Percentiles rank a stretch among this genome's conserved stretches.
Evolutionary conservation across 1,140 invertebrate species (phyloP).

Genomic region (Adoxophyes honmai): DNA sequence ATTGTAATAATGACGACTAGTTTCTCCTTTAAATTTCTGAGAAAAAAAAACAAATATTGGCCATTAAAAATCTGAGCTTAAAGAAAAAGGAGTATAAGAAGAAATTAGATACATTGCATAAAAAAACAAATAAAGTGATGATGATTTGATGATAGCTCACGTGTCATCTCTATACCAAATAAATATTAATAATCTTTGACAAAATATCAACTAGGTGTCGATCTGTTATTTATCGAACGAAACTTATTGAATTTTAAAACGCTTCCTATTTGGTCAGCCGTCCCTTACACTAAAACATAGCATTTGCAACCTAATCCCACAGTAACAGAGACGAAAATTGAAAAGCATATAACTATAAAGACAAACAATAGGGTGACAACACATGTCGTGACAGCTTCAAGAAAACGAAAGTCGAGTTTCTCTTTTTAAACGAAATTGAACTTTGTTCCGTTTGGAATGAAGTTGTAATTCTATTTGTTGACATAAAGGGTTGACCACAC

Average conservation of each 20-base stretch:
- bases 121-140: no score
- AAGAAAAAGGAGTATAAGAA: no score
- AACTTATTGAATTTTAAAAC: constrained; percentile 55
- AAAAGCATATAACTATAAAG: neutral
- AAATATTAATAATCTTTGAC: constrained; percentile 36
- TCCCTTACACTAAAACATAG: constrained; percentile 1
- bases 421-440: neutral
- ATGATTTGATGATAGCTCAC: no score
- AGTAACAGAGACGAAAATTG: constrained; percentile 18
- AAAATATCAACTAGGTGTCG: constrained; percentile 44
- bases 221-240: constrained; percentile 48
- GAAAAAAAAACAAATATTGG: no score
- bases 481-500: neutral
- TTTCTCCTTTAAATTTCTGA: no score
- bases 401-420: constrained; percentile 28
- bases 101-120: no score
- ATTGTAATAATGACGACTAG: no score
- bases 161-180: constrained; percentile 4
- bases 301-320: constrained; percentile 21
- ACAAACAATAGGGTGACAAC: constrained; percentile 17
- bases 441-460: neutral
- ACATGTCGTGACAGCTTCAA: constrained; percentile 23
- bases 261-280: constrained; percentile 32
- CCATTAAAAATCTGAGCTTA: no score
- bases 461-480: neutral